Evolutionary conservation across 2,113 vertebrate genomes (phyloP).

Genomic region (Pandion haliaetus): DNA sequence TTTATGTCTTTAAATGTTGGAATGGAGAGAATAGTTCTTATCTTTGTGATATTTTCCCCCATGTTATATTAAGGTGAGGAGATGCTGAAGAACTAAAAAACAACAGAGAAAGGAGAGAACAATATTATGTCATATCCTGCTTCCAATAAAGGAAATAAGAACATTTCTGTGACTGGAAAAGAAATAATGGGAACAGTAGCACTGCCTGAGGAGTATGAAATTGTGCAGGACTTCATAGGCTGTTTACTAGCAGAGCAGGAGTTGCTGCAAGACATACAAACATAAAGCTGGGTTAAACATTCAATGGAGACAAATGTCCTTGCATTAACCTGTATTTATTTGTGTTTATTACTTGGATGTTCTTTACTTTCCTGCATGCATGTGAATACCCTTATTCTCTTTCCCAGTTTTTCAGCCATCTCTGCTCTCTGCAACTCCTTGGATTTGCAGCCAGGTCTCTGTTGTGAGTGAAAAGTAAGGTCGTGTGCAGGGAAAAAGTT

Average conservation of each 20-base stretch:
- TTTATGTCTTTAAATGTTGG: background rate
- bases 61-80: background rate
- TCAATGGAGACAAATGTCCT: background rate
- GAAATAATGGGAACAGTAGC: background rate
- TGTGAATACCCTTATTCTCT: background rate
- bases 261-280: background rate
- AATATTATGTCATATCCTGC: background rate
- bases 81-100: background rate
- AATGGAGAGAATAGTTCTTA: background rate
- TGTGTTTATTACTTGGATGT: background rate
- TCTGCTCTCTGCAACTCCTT: background rate
- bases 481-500: slow-evolving; percentile 24
- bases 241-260: background rate
- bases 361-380: background rate
- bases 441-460: background rate
- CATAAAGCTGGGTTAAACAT: background rate
- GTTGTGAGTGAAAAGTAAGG: background rate
- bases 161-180: background rate
- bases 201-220: background rate
- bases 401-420: background rate
- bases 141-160: background rate
- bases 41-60: background rate
- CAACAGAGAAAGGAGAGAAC: background rate
- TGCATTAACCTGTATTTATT: background rate
- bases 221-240: background rate